Percentiles rank a stretch among this genome's conserved stretches.
phyloP scores from a whole-genome alignment of 2,113 vertebrate species.

The Sceloporus tristichus region DNA sequence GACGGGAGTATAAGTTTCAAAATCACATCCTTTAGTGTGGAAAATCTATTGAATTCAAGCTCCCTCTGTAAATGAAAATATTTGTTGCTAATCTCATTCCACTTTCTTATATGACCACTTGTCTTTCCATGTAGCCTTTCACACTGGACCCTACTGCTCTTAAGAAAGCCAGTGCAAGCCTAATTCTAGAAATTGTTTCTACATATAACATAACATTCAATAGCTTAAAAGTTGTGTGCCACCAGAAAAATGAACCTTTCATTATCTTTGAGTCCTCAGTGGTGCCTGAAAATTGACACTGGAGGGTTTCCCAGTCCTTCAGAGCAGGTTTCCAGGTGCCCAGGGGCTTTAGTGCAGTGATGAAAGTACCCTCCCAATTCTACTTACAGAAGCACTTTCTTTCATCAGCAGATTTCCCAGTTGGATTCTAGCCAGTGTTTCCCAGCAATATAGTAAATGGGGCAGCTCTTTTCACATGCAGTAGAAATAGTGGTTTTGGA shows the following conservation, averaged over 20 bases:
- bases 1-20: no score
- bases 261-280: not conserved
- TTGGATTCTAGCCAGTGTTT: not conserved
- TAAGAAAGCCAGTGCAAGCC: not conserved
- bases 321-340: no score
- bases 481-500: conserved; percentile 27
- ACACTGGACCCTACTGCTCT: not conserved
- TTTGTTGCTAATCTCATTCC: no score
- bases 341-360: not conserved
- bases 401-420: not conserved
- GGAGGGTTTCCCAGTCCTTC: no score
- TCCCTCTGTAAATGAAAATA: no score
- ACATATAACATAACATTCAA: not conserved
- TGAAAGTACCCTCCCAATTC: not conserved
- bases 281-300: not conserved
- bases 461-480: not conserved
- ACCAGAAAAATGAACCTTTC: not conserved
- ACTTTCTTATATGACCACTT: not conserved
- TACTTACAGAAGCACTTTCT: not conserved
- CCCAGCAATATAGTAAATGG: not conserved
- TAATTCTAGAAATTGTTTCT: not conserved
- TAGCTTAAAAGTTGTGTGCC: not conserved
- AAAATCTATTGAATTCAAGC: no score
- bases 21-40: no score
- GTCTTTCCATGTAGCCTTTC: not conserved